Evolutionary conservation across 1,140 invertebrate species (phyloP).

Genomic region (Grapholita molesta): DNA sequence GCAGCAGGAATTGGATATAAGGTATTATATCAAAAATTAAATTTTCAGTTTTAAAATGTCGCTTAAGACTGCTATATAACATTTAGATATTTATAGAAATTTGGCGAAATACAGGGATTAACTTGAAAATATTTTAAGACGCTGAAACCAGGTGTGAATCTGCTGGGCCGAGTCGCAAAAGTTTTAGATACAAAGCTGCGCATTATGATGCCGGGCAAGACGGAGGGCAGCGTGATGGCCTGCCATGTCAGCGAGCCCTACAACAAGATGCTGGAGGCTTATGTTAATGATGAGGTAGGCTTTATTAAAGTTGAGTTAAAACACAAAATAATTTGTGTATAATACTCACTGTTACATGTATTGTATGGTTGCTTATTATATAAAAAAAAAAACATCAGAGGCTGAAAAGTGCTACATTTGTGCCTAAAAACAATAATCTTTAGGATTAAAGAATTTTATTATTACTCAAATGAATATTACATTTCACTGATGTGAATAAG

Average conservation of each 20-base stretch:
- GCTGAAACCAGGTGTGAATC: conserved; percentile 77
- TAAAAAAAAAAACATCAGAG: no score
- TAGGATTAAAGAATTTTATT: no score
- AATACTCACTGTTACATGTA: no score
- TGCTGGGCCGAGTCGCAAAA: conserved; percentile 78
- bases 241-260: conserved; percentile 81
- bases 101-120: no score
- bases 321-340: neutral
- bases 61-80: no score
- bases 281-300: conserved; percentile 73
- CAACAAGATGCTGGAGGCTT: conserved; percentile 78
- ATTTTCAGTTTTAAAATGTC: conserved; percentile 19
- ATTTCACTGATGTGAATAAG: no score
- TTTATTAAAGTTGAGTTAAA: neutral
- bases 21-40: conserved; percentile 36
- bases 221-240: conserved; percentile 77
- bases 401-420: no score
- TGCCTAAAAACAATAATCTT: no score
- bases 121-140: conserved; percentile 54
- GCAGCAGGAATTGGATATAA: conserved; percentile 63
- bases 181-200: conserved; percentile 77
- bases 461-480: no score
- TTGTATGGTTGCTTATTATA: no score
- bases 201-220: conserved; percentile 79
- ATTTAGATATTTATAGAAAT: no score